These are phyloP conservation scores for Euzophera pinguis DNA, from an alignment of 2,888 invertebrate species.

Conservation along the genomic window DNA sequence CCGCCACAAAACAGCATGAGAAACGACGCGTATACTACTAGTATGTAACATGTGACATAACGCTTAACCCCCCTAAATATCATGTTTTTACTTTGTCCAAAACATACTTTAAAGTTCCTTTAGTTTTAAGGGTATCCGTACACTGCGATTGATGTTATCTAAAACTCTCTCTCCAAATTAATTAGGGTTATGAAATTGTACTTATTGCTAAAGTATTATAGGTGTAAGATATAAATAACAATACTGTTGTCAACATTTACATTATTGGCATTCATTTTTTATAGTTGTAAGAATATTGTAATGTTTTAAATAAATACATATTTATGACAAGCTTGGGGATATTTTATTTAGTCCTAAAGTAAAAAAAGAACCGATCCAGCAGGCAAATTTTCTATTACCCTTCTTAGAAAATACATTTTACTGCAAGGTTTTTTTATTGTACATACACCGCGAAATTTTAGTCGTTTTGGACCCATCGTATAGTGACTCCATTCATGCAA, in stretches of 20 bases:
- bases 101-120: conserved; percentile 52
- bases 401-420: no score
- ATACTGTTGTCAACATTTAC: conserved; percentile 67
- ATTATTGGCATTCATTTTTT: conserved; percentile 65
- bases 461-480: no score
- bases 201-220: conserved; percentile 68
- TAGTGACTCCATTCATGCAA: no score
- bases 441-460: no score
- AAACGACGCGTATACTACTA: conserved; percentile 24
- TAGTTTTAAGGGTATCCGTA: conserved; percentile 35
- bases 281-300: conserved; percentile 60
- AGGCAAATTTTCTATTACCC: no score
- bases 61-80: conserved; percentile 2
- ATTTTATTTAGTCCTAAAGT: conserved; percentile 26
- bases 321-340: conserved; percentile 65
- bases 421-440: no score
- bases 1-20: conserved; percentile 26
- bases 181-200: conserved; percentile 45
- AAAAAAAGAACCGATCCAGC: no score
- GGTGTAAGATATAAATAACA: conserved; percentile 52
- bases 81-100: conserved; percentile 58
- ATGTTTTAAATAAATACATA: conserved; percentile 74
- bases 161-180: conserved; percentile 62
- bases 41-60: background rate
- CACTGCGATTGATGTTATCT: conserved; percentile 34